A percentile compares a stretch with the other conserved stretches of the same genome.
phyloP scores from a whole-genome alignment of 2,888 invertebrate genomes.

The Erebia aethiops region DNA sequence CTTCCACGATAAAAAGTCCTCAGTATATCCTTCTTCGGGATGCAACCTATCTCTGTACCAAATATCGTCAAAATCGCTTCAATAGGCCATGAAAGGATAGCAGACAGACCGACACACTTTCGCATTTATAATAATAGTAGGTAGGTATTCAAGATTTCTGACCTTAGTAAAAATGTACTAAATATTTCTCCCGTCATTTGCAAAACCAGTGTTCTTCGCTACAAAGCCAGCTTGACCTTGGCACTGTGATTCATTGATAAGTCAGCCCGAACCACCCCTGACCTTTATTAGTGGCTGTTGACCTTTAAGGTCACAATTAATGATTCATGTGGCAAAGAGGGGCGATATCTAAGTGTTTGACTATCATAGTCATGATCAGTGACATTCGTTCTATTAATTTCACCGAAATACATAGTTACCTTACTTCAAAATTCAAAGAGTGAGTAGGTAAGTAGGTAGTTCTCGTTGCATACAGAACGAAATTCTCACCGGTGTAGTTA shows the following conservation, averaged over 20 bases:
- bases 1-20: too few relatives aligned
- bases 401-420: neutral
- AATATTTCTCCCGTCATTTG: neutral
- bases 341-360: neutral
- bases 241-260: constrained; percentile 35
- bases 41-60: too few relatives aligned
- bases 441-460: too few relatives aligned
- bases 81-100: too few relatives aligned
- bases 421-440: neutral
- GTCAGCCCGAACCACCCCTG: constrained; percentile 16
- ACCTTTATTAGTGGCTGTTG: constrained; percentile 11
- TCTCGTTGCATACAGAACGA: too few relatives aligned
- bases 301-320: constrained; percentile 14
- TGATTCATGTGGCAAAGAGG: constrained; percentile 14
- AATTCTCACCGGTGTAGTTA: too few relatives aligned
- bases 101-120: too few relatives aligned
- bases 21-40: too few relatives aligned
- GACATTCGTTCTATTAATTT: neutral
- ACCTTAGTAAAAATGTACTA: too few relatives aligned
- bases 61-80: too few relatives aligned
- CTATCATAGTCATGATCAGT: neutral
- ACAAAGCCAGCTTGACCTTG: constrained; percentile 25
- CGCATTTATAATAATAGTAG: too few relatives aligned
- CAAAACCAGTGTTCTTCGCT: neutral
- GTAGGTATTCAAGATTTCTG: too few relatives aligned